Evolutionary conservation across 2,888 invertebrate species (phyloP).

Genomic region (Hypomecis punctinalis): DNA sequence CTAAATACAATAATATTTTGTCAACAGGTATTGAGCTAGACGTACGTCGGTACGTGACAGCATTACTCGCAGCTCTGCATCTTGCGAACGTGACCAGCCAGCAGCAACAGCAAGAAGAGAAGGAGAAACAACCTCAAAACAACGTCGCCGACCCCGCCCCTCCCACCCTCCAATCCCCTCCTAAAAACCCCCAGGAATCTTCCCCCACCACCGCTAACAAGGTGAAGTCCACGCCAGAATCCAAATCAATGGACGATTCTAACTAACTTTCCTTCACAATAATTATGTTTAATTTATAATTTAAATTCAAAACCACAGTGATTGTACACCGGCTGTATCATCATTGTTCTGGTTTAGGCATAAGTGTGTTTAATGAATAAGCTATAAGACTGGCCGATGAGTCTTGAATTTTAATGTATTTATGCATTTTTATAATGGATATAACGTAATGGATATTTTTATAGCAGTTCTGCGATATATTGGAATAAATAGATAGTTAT

Average conservation of each 20-base stretch:
- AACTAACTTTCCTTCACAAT: slow-evolving; percentile 42
- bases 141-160: slow-evolving; percentile 53
- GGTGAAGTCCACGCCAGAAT: slow-evolving; percentile 73
- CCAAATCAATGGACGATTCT: slow-evolving; percentile 64
- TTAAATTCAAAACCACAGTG: slow-evolving; percentile 58
- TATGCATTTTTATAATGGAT: slow-evolving; percentile 50
- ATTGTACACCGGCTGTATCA: slow-evolving; percentile 62
- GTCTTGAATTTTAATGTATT: slow-evolving; percentile 62
- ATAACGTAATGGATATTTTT: slow-evolving; percentile 47
- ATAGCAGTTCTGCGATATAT: slow-evolving; percentile 41
- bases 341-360: slow-evolving; percentile 67
- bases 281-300: slow-evolving; percentile 31
- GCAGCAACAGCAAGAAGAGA: slow-evolving; percentile 57
- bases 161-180: slow-evolving; percentile 40
- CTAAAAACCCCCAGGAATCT: slow-evolving; percentile 47
- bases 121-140: slow-evolving; percentile 32
- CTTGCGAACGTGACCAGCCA: slow-evolving; percentile 74
- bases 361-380: slow-evolving; percentile 53
- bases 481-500: slow-evolving; percentile 40
- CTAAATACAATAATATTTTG: background rate
- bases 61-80: slow-evolving; percentile 74
- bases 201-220: slow-evolving; percentile 64
- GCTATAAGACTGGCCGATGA: slow-evolving; percentile 57
- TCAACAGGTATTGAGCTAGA: slow-evolving; percentile 74
- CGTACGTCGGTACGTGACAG: slow-evolving; percentile 74